phyloP scores from a whole-genome alignment of 2,888 invertebrate species.

The Zhengitettix transpicula region DNA sequence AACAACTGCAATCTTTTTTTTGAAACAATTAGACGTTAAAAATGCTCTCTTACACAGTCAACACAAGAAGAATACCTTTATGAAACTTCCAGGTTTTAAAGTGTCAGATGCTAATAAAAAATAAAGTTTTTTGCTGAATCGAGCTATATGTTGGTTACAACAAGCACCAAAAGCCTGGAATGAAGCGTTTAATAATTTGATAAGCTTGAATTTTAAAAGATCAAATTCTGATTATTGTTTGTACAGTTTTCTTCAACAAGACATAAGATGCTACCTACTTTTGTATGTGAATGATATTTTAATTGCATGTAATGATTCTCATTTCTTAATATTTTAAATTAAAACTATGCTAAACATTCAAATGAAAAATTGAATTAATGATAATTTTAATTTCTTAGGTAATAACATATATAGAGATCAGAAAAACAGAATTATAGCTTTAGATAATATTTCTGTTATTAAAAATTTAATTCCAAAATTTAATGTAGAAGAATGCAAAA shows the following conservation, averaged over 20 bases:
- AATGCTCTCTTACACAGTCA: background rate
- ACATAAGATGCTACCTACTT: background rate
- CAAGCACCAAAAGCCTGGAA: background rate
- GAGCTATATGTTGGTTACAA: background rate
- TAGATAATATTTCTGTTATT: too few species aligned
- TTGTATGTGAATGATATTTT: too few species aligned
- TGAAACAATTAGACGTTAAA: background rate
- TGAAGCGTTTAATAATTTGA: background rate
- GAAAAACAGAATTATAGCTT: too few species aligned
- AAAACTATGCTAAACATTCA: too few species aligned
- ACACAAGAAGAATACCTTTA: background rate
- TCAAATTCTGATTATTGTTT: background rate
- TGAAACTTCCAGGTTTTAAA: background rate
- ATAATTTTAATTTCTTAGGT: too few species aligned
- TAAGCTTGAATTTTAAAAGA: too few species aligned
- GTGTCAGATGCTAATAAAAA: background rate
- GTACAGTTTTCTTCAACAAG: background rate
- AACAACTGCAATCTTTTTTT: background rate
- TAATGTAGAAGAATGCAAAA: too few species aligned
- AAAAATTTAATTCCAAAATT: too few species aligned
- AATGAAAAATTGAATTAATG: too few species aligned
- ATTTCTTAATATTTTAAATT: too few species aligned
- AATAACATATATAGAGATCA: too few species aligned
- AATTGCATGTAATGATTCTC: too few species aligned
- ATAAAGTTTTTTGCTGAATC: background rate